Evolutionary conservation across 53 echinoderm and acorn worm species (phyloP).

Genomic region (Paelopatides confundens): DNA sequence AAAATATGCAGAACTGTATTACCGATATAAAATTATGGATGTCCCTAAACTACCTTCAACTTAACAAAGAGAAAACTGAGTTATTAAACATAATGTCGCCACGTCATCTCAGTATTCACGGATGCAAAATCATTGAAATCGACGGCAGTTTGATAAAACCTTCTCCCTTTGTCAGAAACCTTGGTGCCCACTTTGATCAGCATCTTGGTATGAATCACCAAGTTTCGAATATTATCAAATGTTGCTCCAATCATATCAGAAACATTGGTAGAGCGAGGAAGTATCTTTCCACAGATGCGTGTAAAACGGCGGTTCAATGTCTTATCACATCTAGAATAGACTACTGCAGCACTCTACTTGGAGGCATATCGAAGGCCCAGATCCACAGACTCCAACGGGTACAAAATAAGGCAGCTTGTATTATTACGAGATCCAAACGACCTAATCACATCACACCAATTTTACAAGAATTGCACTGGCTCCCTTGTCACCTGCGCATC

Average conservation of each 20-base stretch:
- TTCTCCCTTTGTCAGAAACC: background rate
- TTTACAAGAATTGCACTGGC: background rate
- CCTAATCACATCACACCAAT: background rate
- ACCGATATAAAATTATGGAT: conserved; percentile 14
- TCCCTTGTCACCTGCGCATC: conserved; percentile 1
- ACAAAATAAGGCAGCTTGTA: conserved; percentile 3
- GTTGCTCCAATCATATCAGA: too few species aligned
- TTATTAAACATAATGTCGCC: conserved; percentile 20
- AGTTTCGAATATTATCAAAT: too few species aligned
- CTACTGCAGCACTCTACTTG: conserved; percentile 8
- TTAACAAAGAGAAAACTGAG: conserved; percentile 14
- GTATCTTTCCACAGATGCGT: background rate
- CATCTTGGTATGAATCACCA: background rate
- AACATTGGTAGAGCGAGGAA: too few species aligned
- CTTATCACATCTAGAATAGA: background rate
- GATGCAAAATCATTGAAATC: background rate
- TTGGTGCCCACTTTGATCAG: conserved; percentile 10
- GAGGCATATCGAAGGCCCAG: background rate
- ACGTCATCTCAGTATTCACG: background rate
- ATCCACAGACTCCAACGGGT: background rate
- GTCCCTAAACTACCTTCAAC: background rate
- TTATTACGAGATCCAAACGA: background rate
- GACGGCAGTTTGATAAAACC: background rate
- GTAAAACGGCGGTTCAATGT: background rate
- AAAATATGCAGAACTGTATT: background rate